phyloP scores from a whole-genome alignment of 2,113 vertebrate genomes.

The Plectropomus leopardus region DNA sequence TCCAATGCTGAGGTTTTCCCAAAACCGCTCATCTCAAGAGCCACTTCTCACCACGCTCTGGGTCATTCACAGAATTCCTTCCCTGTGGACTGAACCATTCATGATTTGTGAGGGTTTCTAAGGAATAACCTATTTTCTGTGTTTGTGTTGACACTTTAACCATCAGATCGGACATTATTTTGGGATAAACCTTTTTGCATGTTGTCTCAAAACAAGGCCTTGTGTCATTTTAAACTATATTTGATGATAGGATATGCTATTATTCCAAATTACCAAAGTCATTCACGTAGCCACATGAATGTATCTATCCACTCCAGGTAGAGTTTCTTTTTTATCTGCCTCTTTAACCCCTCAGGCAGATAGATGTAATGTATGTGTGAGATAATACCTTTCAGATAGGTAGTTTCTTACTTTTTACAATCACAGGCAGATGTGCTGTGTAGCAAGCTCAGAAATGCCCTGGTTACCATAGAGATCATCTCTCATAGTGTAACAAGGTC shows the following conservation, averaged over 20 bases:
- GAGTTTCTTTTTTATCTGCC: background rate
- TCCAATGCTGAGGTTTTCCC: constrained; percentile 68
- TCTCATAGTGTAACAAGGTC: constrained; percentile 26
- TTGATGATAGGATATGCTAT: no score
- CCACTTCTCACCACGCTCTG: constrained; percentile 49
- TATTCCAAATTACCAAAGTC: background rate
- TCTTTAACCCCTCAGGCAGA: constrained; percentile 14
- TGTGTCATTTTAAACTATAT: background rate
- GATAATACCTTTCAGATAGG: background rate
- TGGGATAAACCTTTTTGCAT: background rate
- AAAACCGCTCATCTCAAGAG: constrained; percentile 56
- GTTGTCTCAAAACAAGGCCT: background rate
- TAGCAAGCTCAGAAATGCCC: background rate
- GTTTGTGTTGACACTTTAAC: background rate
- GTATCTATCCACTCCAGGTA: background rate
- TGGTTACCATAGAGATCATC: constrained; percentile 26
- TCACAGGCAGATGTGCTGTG: background rate
- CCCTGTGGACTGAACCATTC: constrained; percentile 30
- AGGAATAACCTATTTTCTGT: constrained; percentile 27
- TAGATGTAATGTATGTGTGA: background rate
- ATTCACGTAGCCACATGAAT: background rate
- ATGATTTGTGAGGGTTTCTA: constrained; percentile 42
- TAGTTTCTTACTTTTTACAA: background rate
- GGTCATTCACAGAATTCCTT: constrained; percentile 59
- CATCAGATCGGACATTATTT: constrained; percentile 1